Base-by-base conservation (phyloP, 2,797 vertebrate genomes). In the Etheostoma nigrum region DNA sequence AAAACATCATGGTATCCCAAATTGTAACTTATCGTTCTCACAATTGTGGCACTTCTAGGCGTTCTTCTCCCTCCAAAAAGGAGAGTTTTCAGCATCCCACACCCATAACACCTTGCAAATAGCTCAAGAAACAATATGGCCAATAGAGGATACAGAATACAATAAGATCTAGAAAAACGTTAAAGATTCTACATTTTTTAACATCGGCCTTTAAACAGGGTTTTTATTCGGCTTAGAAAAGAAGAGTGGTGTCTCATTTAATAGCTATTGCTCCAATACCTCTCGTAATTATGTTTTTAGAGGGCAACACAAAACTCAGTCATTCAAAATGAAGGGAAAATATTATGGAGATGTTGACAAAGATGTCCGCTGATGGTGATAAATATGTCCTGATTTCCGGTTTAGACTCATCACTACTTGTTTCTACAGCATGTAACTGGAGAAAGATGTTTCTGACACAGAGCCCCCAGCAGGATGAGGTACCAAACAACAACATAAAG, bases 401-500 rank as follows among this genome's bases (percentile, higher is more conserved):
- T 36, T 52, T 49, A 30, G n/a, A 67, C 9, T 19, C 15, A 25
- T 4, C 6, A 23, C 33, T 19, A 27, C 16, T 66, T 51, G n/a
- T 4, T 57, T 21, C 36, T 59, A 40, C 36, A 40, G 36, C 53
- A 25, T 57, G 4, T 67, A 10, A 49, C 42, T 16, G 8, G n/a
- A 62, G 30, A 49, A n/a, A 77, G 25, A 59, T 23, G 49, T 42
- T 54, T 33, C 65, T 30, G 21, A 49, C 12, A 27, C 27, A 54
- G 18, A 12, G 33, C 45, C 52, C 52, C 51, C 45, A 47, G 52
- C 18, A 65, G 40, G 36, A 5, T n/a, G 6, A 61, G 4, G 16
- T 9, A 55, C 10, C 44, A 47, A 61, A 66, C 42, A 59, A 30
- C 48, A 58, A 42, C 61, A 5, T n/a, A 42, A 19, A 11, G 16